Base-by-base conservation (phyloP, 2,888 invertebrate genomes). In the Prenolepis imparis region DNA sequence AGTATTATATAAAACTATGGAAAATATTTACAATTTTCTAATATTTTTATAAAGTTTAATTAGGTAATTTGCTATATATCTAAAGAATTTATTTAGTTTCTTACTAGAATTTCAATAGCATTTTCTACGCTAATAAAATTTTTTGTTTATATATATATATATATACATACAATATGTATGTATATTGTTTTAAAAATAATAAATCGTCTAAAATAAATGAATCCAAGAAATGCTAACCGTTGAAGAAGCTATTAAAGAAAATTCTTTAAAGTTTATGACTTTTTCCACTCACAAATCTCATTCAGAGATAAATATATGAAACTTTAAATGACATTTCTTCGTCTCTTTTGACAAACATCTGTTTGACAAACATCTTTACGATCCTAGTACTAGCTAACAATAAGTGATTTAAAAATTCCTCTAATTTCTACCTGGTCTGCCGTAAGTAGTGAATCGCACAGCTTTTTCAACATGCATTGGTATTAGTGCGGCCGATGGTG, bases 401-500 rank as follows among this genome's bases (percentile, higher is more conserved):
- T 28, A 28, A 66, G 9, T 18, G 1, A 67, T 48, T 1, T 6
- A 9, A 55, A 28, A 59, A 28, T 2, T 24, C 28, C 36, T 12
- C 18, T 52, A n/a, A 18, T n/a, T 59, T 67, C 28, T 90, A 88
- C 99, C 99, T 18, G 99, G 99, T 81, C 99, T 96, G 11, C 99
- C 99, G 91, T 97, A 97, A 61, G 97, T 97, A 6, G 98, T 96
- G 77, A 97, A 95, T 21, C 99, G 96, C 2, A 98, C 97, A 0
- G 99, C 99, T 95, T 98, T 98, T 95, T 99, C 99, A 3, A 99
- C 97, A 94, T 98, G 98, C 90, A 97, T 96, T 0, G 99, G 99
- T 91, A 99, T 98, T 78, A 98, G 96, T 0, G 96, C 95, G 1
- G 98, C 96, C 24, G 97, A 97, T 4, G 98, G 97, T 0, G 99